Base-by-base conservation (phyloP, 2,797 vertebrate genomes). In the Malurus leucopterus region DNA sequence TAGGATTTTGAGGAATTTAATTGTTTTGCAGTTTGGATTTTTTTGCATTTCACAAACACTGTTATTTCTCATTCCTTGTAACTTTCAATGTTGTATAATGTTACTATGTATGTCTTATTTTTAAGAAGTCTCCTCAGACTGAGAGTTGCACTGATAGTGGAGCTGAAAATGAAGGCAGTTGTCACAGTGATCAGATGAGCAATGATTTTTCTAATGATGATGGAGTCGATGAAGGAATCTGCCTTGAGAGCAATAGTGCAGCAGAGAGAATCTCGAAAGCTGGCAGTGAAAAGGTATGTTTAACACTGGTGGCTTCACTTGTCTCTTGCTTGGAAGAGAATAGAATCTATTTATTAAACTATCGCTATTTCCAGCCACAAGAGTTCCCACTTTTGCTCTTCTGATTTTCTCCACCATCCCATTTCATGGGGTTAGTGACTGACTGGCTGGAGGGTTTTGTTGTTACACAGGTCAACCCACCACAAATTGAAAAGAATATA, bases 171-270 rank as follows among this genome's bases (percentile, higher is more conserved):
- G 99, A 99, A 98, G 99, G 99, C 90, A 99, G 99, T 96, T 99
- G 99, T 97, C 99, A 99, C 97, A 99, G 99, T 64, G 99, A 99
- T 97, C 99, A 99, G 96, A 98, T 99, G 99, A 99, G 99, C 97
- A 99, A 99, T 65, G 99, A 99, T 95, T 99, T 99, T 97, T 99
- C 98, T 94, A 99, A 98, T 5, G 99, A 99, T 46, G 99, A 99
- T 81, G 98, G 98, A 63, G 98, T 99, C 74, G 99, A 99, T 91
- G 99, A 99, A 96, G 99, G 99, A 84, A 99, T 99, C 96, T 99
- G 99, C 96, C 98, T 99, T 74, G 99, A 99, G 95, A 99, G 95
- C 95, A 98, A 97, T 24, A 97, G 97, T 95, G 97, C 97, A 82
- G 96, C 98, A 57, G 99, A 99, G 96, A 98, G 98, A 92, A 98